These are phyloP conservation scores for Euwallacea fornicatus DNA, from an alignment of 1,140 invertebrate species.

Conservation along the genomic window DNA sequence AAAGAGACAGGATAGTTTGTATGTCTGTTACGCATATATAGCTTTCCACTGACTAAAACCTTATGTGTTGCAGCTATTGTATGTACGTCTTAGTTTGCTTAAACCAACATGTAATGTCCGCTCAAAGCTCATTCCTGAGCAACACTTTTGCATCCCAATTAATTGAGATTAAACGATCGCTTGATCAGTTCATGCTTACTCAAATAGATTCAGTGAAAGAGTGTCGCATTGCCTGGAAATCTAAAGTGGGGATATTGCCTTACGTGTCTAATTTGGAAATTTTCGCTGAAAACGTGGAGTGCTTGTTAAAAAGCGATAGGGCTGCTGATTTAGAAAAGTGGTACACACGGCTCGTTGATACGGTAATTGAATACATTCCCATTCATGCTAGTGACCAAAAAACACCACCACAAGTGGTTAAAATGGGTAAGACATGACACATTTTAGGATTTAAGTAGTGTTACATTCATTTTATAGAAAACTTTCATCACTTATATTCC, in stretches of 20 bases:
- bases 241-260: constrained; percentile 88
- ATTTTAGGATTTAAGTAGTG: neutral
- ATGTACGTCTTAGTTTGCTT: constrained; percentile 89
- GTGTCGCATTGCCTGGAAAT: constrained; percentile 66
- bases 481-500: constrained; percentile 93
- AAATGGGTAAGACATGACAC: constrained; percentile 71
- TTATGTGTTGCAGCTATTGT: constrained; percentile 72
- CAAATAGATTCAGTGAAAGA: constrained; percentile 84
- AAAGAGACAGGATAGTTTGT: constrained; percentile 88
- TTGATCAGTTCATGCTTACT: constrained; percentile 90
- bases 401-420: constrained; percentile 91
- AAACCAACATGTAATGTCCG: constrained; percentile 86
- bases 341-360: constrained; percentile 81
- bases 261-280: constrained; percentile 93
- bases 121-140: constrained; percentile 88
- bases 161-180: constrained; percentile 91
- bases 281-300: constrained; percentile 85
- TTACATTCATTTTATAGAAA: constrained; percentile 68
- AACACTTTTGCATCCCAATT: constrained; percentile 86
- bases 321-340: constrained; percentile 96
- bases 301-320: constrained; percentile 85
- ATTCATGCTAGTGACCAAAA: constrained; percentile 86
- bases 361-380: constrained; percentile 85
- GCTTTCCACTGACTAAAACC: neutral
- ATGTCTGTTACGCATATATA: constrained; percentile 50